A percentile compares a stretch with the other conserved stretches of the same genome.
These are phyloP conservation scores for Resseliella maxima DNA, from an alignment of 2,888 invertebrate species.

Conservation along the genomic window DNA sequence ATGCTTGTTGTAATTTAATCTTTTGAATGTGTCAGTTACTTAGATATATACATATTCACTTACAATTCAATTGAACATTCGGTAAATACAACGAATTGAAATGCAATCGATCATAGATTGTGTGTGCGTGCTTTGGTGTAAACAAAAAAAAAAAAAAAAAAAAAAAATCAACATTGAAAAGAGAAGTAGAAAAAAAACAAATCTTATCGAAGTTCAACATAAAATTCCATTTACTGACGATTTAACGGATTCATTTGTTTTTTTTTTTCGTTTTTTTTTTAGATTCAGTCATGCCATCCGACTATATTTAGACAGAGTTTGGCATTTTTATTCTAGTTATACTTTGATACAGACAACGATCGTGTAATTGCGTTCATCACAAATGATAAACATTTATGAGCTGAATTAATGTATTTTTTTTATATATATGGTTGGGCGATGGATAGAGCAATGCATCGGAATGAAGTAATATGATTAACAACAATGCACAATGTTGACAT, in stretches of 20 bases:
- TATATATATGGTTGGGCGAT: not conserved
- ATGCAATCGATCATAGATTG: slow-evolving; percentile 20
- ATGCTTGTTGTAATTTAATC: slow-evolving; percentile 2
- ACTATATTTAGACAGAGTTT: slow-evolving; percentile 26
- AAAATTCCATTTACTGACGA: too few relatives aligned
- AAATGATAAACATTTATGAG: slow-evolving; percentile 24
- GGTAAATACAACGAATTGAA: not conserved
- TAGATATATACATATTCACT: too few relatives aligned
- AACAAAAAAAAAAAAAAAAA: not conserved
- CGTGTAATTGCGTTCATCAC: not conserved
- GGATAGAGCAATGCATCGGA: not conserved
- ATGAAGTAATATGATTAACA: not conserved
- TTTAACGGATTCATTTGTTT: too few relatives aligned
- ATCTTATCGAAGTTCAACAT: not conserved
- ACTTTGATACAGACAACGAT: not conserved
- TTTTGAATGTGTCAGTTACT: not conserved
- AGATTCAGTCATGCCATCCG: not conserved
- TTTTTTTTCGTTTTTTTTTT: not conserved
- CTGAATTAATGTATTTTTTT: not conserved
- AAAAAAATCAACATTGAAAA: not conserved
- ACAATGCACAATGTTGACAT: not conserved
- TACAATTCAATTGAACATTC: not conserved
- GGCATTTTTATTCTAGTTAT: slow-evolving; percentile 15
- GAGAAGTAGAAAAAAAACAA: too few relatives aligned
- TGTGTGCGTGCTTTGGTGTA: not conserved